Percentiles rank a stretch among this genome's conserved stretches.
These are phyloP conservation scores for Geopemphigus sp. DNA, from an alignment of 1,140 invertebrate species.

Conservation along the genomic window DNA sequence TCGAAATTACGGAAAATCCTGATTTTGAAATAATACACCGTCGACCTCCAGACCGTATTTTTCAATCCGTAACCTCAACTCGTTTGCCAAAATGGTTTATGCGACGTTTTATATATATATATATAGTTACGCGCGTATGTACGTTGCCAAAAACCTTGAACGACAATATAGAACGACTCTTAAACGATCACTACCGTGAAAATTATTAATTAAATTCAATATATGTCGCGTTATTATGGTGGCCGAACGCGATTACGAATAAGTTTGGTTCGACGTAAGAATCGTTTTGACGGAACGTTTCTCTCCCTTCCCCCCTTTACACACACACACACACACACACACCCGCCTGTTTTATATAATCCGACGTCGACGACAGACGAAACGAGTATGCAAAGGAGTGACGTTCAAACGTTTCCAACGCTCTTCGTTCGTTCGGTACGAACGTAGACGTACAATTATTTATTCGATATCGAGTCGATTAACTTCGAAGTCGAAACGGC, in stretches of 20 bases:
- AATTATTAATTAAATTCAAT: constrained; percentile 7
- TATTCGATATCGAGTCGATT: no score
- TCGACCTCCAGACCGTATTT: constrained; percentile 20
- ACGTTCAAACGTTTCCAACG: background rate
- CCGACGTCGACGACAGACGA: background rate
- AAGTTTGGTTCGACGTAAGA: background rate
- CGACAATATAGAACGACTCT: constrained; percentile 13
- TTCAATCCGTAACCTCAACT: constrained; percentile 20
- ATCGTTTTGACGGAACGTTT: background rate
- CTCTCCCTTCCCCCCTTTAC: no score
- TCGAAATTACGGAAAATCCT: constrained; percentile 9
- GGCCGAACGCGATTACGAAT: constrained; percentile 9
- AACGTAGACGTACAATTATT: no score
- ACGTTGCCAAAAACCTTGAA: constrained; percentile 46
- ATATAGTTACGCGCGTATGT: background rate
- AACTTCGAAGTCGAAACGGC: no score
- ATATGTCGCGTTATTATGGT: background rate
- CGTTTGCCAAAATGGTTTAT: constrained; percentile 35
- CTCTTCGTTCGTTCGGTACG: background rate
- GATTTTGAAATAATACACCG: constrained; percentile 1
- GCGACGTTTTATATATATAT: constrained; percentile 18
- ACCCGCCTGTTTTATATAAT: no score
- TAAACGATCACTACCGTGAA: constrained; percentile 15
- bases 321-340: no score
- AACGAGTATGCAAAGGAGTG: constrained; percentile 22